Percentiles rank a stretch among this genome's conserved stretches.
Evolutionary conservation across 1,140 invertebrate species (phyloP).

Genomic region (Drosophila ironensis): DNA sequence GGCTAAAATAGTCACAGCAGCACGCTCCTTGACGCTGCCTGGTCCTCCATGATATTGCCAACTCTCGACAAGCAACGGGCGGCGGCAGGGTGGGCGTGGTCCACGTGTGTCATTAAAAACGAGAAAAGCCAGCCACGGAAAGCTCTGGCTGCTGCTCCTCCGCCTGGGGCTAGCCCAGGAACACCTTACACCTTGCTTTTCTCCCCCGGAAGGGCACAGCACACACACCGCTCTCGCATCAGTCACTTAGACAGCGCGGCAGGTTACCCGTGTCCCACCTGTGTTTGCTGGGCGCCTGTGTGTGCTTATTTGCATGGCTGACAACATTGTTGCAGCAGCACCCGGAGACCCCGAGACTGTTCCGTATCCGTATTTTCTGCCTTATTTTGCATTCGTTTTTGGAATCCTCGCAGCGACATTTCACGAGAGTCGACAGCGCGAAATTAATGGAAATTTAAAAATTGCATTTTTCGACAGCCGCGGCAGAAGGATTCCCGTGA

Average conservation of each 20-base stretch:
- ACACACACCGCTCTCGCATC: slow-evolving; percentile 11
- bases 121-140: slow-evolving; percentile 14
- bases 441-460: slow-evolving; percentile 76
- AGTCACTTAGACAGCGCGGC: slow-evolving; percentile 36
- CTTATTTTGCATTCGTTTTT: slow-evolving; percentile 20
- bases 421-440: slow-evolving; percentile 68
- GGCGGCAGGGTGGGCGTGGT: slow-evolving; percentile 30
- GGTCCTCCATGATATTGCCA: slow-evolving; percentile 27
- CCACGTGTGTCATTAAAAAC: slow-evolving; percentile 62
- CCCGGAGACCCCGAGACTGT: slow-evolving; percentile 9
- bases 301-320: slow-evolving; percentile 42
- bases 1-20: slow-evolving; percentile 53
- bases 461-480: slow-evolving; percentile 66
- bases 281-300: not conserved
- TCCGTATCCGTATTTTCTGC: slow-evolving; percentile 4
- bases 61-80: slow-evolving; percentile 20
- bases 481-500: not conserved
- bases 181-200: not conserved
- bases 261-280: slow-evolving; percentile 25
- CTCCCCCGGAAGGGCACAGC: not conserved
- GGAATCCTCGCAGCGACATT: slow-evolving; percentile 63
- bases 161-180: slow-evolving; percentile 35
- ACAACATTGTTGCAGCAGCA: slow-evolving; percentile 40
- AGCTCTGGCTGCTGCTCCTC: slow-evolving; percentile 5
- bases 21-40: not conserved